Conservation (phyloP, 2,113 vertebrate species). For the Zootoca vivipara region DNA sequence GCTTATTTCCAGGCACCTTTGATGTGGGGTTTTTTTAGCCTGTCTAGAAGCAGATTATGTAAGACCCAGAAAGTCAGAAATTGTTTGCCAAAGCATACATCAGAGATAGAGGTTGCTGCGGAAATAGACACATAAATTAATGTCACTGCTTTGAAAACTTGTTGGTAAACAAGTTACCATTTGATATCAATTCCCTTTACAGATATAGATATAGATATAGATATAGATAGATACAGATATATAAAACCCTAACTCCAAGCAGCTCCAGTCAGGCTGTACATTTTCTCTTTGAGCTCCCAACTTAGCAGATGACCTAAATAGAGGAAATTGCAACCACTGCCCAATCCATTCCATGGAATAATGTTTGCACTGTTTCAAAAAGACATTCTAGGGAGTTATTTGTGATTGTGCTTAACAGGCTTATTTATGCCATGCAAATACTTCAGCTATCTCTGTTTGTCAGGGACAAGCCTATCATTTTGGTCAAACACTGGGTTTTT, state of each 20-base stretch:
- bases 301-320: constrained; percentile 47
- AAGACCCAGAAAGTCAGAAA: background rate
- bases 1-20: background rate
- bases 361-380: background rate
- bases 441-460: background rate
- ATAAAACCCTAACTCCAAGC: background rate
- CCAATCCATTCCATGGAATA: background rate
- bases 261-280: constrained; percentile 35
- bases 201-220: too few relatives aligned
- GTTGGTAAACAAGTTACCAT: constrained; percentile 4
- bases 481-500: too few relatives aligned
- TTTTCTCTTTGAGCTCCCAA: constrained; percentile 21
- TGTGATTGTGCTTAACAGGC: background rate
- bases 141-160: background rate
- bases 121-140: background rate
- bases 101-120: background rate
- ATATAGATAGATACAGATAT: too few relatives aligned
- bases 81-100: background rate
- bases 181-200: constrained; percentile 22
- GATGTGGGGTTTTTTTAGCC: background rate
- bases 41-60: background rate
- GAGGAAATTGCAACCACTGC: background rate
- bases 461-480: background rate
- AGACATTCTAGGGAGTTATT: background rate
- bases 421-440: background rate